Evolutionary conservation across 2,113 vertebrate species (phyloP), one percentile per base, ranked within the genome.

Genomic region (Redunca redunca): DNA sequence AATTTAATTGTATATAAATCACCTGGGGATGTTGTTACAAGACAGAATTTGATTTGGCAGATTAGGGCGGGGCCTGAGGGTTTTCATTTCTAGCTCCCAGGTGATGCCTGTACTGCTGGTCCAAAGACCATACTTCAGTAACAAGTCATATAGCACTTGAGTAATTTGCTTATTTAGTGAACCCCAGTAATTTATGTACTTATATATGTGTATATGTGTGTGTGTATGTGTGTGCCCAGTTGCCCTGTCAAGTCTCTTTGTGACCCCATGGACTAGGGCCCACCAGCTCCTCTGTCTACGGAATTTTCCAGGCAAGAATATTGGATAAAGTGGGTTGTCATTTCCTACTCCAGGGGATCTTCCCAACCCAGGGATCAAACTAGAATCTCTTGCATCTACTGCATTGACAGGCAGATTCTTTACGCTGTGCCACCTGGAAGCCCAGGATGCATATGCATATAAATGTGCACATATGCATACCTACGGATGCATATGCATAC

Each of bases 11-110:
- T 7, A 10, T 77, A 21, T 1, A 6, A 95, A 88, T 92, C 43
- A 90, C 53, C 52, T 53, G 71, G 36, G 53, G 26, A 92, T 91
- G 55, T 96, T 95, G n/a, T 92, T 93, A 97, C 93, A 98, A 60
- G n/a, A 7, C 46, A 74, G 23, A 36, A 15, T 96, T 97, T 74
- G 46, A 88, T 93, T 87, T 95, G 48, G 67, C 55, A 74, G 16
- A 30, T 95, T 55, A 57, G 48, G 43, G 43, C 36, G 36, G 48
- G 52, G 15, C 30, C 77, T 90, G 17, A 60, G 40, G 58, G 50
- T 88, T 48, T 91, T 97, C 23, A 58, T 95, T 80, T 97, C 84
- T 92, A 46, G n/a, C 64, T 90, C 60, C 53, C 50, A 55, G 50
- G 11, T 53, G 58, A 94, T 62, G 33, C 25, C 21, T 19, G 19